Base-by-base conservation (phyloP, 2,888 invertebrate species). In the Palloptera scutellata region DNA sequence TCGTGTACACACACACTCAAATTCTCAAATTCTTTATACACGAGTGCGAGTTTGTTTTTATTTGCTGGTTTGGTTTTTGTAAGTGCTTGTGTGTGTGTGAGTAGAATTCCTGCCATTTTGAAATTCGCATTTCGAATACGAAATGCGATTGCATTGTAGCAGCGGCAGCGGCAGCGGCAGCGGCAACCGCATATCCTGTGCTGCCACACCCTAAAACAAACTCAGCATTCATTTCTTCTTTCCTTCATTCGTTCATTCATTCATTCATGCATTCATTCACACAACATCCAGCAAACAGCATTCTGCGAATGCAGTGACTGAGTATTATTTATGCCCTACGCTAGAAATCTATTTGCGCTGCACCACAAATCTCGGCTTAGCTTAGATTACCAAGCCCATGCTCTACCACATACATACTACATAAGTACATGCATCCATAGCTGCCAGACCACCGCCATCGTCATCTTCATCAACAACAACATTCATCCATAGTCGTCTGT, bases 291-390 rank as follows among this genome's bases (percentile, higher is more conserved):
- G 30, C 30, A 30, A 30, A 30, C 30, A 30, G 30, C 30, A 30
- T 30, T 30, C 30, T 30, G 30, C 30, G 30, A 30, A 30, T 30
- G 48, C 43, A 71, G 69, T 73, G 72, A 74, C 74, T 74, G 77
- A 70, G 78, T 77, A 80, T 81, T 81, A 82, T 82, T 82, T 82
- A 82, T 82, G 79, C 78, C 77, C 79, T 79, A 73, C 76, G 77
- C 78, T 78, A 77, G 80, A 78, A 83, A 82, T 83, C 81, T 81
- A 81, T 82, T 82, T 81, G 80, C 79, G 78, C 79, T 75, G 72
- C 76, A 81, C 83, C 81, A 80, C 82, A 82, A 82, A 82, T 82
- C 82, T 81, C 78, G 76, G 79, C 80, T 80, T 73, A 75, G 75
- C 76, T 75, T 53, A 41, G 30, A 41, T 40, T 64, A n/a, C 43